Evolutionary conservation across 2,888 invertebrate species (phyloP), one percentile per base, ranked within the genome.

Genomic region (Podotricha telesiphe): DNA sequence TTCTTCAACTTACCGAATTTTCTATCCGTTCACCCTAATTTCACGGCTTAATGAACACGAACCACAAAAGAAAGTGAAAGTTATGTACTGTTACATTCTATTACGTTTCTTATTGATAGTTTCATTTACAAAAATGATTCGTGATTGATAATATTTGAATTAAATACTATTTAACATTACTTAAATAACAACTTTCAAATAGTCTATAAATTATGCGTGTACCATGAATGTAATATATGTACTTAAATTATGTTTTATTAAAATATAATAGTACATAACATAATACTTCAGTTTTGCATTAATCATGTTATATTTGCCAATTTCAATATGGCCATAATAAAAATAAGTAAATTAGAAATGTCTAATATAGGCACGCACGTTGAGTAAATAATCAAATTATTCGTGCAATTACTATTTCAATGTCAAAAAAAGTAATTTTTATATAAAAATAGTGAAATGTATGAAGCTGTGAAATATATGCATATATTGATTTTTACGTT

Each of bases 41-140:
- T 91, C 85, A 89, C 80, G 89, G 85, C 81, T 77, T 72, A 83
- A 70, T 85, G 82, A 81, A 73, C 80, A 74, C 75, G 76, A 63
- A 73, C 59, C 76, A 74, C 62, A 76, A 88, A 88, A 87, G 91
- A 87, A 77, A 78, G 78, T 79, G 79, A 79, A 79, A 79, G 79
- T 78, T 67, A n/a, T n/a, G n/a, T n/a, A 56, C 42, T 67, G 63
- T 73, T 72, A 66, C 55, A 58, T 71, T 64, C 40, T 45, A 62
- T 72, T 70, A 50, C 53, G 53, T 65, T 67, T 37, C 20, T 37
- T 63, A 28, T 20, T n/a, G 22, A 37, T 45, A 7, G n/a, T 19
- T 40, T 53, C 40, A 58, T 42, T 20, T 20, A 47, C 17, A 42
- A 22, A 42, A 17, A 53, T n/a, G 1, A 22, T 1, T 45, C 11